A percentile compares a stretch with the other conserved stretches of the same genome.
phyloP scores from a whole-genome alignment of 2,113 vertebrate genomes.

The Hemiprocne comata region DNA sequence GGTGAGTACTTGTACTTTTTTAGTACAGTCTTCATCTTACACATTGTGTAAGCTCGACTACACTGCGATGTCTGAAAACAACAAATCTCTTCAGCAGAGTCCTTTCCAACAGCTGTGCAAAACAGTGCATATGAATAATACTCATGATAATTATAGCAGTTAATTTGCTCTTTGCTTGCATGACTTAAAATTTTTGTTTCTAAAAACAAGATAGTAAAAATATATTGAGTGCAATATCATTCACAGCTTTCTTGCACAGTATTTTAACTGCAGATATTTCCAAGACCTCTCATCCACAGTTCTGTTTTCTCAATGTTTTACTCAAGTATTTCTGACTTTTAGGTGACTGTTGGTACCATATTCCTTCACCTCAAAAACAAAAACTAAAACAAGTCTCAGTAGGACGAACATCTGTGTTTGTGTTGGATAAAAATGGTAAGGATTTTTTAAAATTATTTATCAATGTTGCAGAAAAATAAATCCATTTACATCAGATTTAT shows the following conservation, averaged over 20 bases:
- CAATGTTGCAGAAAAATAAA: neutral
- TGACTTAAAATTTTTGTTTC: neutral
- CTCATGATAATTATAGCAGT: neutral
- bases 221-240: neutral
- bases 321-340: conserved; percentile 4
- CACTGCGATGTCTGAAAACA: neutral
- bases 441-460: neutral
- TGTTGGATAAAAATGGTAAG: conserved; percentile 92
- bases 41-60: neutral
- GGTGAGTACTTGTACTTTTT: conserved; percentile 72
- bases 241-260: neutral
- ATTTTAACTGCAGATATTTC: neutral
- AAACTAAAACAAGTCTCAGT: conserved; percentile 93
- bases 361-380: conserved; percentile 90
- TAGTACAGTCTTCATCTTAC: neutral
- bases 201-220: neutral
- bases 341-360: conserved; percentile 97
- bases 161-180: neutral
- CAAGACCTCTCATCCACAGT: neutral
- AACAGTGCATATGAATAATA: neutral
- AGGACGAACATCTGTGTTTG: conserved; percentile 87
- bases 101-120: neutral
- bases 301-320: neutral
- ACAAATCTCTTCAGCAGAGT: neutral
- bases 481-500: neutral